Evolutionary conservation across 2,113 vertebrate species (phyloP), one percentile per base, ranked within the genome.

Genomic region (Corythaeola cristata): DNA sequence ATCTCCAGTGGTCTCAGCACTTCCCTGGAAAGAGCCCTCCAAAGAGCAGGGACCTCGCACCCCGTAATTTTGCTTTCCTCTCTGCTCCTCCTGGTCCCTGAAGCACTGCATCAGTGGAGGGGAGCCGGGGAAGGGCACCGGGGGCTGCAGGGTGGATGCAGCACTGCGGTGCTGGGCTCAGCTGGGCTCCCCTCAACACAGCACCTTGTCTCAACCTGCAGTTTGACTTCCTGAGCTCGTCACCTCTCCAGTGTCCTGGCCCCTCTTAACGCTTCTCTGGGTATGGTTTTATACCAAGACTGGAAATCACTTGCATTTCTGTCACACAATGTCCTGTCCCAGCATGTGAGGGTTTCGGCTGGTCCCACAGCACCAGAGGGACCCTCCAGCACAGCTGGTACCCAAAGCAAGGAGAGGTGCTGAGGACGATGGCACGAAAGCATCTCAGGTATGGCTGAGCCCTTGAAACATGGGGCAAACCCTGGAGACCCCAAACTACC

Each of bases 401-500:
- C 18, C n/a, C 47, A 50, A 37, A 84, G 23, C 55, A 67, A 69
- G 67, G 33, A 60, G 23, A 30, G 4, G 12, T 55, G 37, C 53
- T 85, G 66, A 15, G 24, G 22, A 71, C 18, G 41, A 47, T 2
- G 30, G 52, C 1, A 3, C 0, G 0, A 37, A 44, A 74, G 10
- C 13, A 8, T 33, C 33, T 79, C 28, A 20, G 62, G 5, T 64
- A n/a, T 20, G 16, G 12, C 45, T 76, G 52, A 93, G 41, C 63
- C 19, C 37, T 24, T 17, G n/a, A 73, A 67, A 58, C 23, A 22
- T 0, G 1, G 44, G 8, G 4, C 58, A 79, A 64, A 41, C 9
- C 23, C 49, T 45, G 28, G 14, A 62, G 47, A 58, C 16, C 8
- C 30, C 26, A 1, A n/a, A 52, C 12, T 73, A 18, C 41, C 62